phyloP scores from a whole-genome alignment of 2,113 vertebrate genomes.

The Channa argus region DNA sequence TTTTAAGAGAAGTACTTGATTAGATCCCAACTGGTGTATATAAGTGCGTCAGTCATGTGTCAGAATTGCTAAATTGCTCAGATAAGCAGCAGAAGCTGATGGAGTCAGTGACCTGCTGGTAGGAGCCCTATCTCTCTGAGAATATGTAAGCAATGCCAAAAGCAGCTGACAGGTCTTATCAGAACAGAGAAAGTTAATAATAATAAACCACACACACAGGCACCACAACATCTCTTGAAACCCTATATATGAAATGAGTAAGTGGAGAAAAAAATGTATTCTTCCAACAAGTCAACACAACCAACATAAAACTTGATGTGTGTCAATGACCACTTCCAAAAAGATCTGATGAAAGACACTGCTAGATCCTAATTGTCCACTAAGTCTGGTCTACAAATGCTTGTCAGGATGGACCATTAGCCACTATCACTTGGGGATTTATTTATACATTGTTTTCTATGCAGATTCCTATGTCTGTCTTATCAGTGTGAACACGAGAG shows the following conservation, averaged over 20 bases:
- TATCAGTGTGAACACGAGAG: conserved; percentile 38
- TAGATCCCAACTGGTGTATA: conserved; percentile 17
- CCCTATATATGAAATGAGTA: conserved; percentile 44
- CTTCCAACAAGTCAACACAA: conserved; percentile 4
- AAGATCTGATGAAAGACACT: conserved; percentile 5
- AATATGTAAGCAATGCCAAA: conserved; percentile 77
- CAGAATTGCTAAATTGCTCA: conserved; percentile 44
- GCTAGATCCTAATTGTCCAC: not conserved
- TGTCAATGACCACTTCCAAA: conserved; percentile 11
- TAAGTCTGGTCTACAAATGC: not conserved
- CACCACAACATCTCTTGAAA: not conserved
- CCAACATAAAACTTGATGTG: not conserved
- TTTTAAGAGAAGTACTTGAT: not conserved
- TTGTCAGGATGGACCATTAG: conserved; percentile 3
- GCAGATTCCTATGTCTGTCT: conserved; percentile 25
- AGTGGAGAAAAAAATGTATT: not conserved
- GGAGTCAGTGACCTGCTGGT: conserved; percentile 74
- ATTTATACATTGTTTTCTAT: conserved; percentile 31
- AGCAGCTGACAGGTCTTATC: conserved; percentile 56
- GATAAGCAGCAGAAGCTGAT: conserved; percentile 47
- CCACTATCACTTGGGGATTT: conserved; percentile 23
- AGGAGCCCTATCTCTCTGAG: conserved; percentile 60
- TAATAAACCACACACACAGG: not conserved
- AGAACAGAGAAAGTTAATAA: conserved; percentile 11
- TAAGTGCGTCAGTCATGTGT: conserved; percentile 24